Evolutionary conservation across 2,797 vertebrate genomes (phyloP), one percentile per base, ranked within the genome.

Genomic region (Schizopygopsis malacanthus): DNA sequence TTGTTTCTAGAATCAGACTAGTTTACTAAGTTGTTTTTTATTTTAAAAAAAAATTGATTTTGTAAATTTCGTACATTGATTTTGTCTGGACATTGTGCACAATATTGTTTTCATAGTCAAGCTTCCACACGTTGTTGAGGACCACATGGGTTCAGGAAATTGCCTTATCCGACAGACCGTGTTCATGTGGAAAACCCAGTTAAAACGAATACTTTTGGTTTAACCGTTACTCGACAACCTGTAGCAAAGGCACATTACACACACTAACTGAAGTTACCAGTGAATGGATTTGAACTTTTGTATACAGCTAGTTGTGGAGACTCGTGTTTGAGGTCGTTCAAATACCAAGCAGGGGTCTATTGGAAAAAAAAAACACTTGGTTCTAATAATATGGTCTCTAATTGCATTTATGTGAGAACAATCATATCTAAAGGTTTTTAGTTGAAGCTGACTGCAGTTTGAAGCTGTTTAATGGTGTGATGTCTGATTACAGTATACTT

Each of bases 401-500:
- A 25, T 15, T 4, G 13, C 0, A 7, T 16, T 61, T 3, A 2
- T 43, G 61, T 18, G 22, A 16, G 12, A 45, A 18, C 0, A 11
- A 2, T 25, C 41, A 0, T 61, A 6, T 25, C 20, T 41, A n/a
- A 76, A 39, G 2, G 2, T 25, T 25, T 41, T 59, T 28, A 10
- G 7, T 43, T 61, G 33, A 33, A 22, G 18, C 28, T 39, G 25
- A 50, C 22, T 25, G 9, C 13, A 11, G 6, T 52, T 69, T 56
- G 7, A 18, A 18, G 12, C 9, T 0, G 22, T 65, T 25, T 61
- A 16, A 59, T 39, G 9, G 13, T 61, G 4, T n/a, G 1, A 50
- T 8, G 0, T 70, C 0, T 9, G 11, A 18, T 71, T 12, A 6
- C 3, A 2, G 0, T 8, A 1, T n/a, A 2, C 3, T 47, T 50